Conservation (phyloP, 2,888 invertebrate species). For the Falcaria lacertinaria region DNA sequence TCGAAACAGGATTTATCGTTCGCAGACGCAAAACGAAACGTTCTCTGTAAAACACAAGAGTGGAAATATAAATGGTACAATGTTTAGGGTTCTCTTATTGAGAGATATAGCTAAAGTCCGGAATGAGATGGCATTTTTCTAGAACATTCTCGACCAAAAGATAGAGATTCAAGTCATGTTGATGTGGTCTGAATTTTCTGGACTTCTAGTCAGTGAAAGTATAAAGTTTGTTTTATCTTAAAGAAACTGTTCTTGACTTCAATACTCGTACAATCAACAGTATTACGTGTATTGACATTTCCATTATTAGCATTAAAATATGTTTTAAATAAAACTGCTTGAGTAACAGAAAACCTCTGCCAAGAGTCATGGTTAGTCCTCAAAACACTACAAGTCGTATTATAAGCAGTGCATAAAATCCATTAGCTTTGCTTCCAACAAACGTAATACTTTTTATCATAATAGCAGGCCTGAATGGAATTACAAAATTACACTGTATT, state of each 20-base stretch:
- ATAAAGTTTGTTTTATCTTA: too few species aligned
- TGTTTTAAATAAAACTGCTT: not conserved
- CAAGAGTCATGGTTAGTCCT: not conserved
- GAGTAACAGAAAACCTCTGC: not conserved
- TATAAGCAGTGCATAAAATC: slow-evolving; percentile 56
- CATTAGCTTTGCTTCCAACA: slow-evolving; percentile 56
- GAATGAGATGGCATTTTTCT: not conserved
- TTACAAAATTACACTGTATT: not conserved
- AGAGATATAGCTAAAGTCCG: not conserved
- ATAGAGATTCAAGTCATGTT: too few species aligned
- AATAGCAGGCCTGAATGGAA: slow-evolving; percentile 31
- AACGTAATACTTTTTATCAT: slow-evolving; percentile 53
- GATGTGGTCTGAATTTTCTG: too few species aligned
- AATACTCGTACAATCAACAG: too few species aligned
- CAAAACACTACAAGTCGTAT: slow-evolving; percentile 24
- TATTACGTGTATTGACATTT: too few species aligned
- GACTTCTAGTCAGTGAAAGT: too few species aligned
- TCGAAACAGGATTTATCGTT: slow-evolving; percentile 69
- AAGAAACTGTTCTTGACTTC: too few species aligned
- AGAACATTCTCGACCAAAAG: too few species aligned
- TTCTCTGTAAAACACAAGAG: slow-evolving; percentile 20
- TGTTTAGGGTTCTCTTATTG: not conserved
- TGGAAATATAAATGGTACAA: slow-evolving; percentile 10
- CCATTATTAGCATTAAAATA: too few species aligned
- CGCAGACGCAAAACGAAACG: slow-evolving; percentile 25